A percentile compares a stretch with the other conserved stretches of the same genome.
phyloP scores from a whole-genome alignment of 2,888 invertebrate genomes.

The Bellardia pandia region DNA sequence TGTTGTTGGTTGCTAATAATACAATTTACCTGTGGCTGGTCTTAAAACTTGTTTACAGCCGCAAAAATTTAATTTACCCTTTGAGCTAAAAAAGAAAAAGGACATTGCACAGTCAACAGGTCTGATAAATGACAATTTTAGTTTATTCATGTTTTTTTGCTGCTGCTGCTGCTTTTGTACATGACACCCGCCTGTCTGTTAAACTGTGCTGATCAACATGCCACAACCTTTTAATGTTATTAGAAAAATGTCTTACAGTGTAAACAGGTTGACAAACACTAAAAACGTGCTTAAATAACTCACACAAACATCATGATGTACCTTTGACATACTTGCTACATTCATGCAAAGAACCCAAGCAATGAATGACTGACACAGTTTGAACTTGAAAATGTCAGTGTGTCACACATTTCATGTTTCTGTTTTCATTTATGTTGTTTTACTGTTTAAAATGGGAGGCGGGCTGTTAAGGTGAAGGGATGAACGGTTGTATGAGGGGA shows the following conservation, averaged over 20 bases:
- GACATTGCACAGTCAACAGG: conserved; percentile 50
- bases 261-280: conserved; percentile 48
- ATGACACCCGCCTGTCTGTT: conserved; percentile 11
- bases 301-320: background rate
- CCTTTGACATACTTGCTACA: background rate
- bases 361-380: conserved; percentile 13
- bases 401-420: conserved; percentile 25
- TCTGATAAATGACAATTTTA: conserved; percentile 47
- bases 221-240: conserved; percentile 45
- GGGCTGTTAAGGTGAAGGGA: no score
- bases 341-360: background rate
- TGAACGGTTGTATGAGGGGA: no score
- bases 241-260: conserved; percentile 16
- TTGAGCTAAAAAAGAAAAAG: background rate
- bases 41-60: background rate
- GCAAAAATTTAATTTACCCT: background rate
- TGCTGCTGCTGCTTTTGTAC: background rate
- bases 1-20: background rate
- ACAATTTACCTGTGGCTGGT: conserved; percentile 24
- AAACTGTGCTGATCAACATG: background rate
- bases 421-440: background rate
- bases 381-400: conserved; percentile 64
- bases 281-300: conserved; percentile 40
- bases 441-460: background rate
- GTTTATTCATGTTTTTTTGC: conserved; percentile 1